These are phyloP conservation scores for Lutjanus argentimaculatus DNA, from an alignment of 2,797 vertebrate species.

Conservation along the genomic window DNA sequence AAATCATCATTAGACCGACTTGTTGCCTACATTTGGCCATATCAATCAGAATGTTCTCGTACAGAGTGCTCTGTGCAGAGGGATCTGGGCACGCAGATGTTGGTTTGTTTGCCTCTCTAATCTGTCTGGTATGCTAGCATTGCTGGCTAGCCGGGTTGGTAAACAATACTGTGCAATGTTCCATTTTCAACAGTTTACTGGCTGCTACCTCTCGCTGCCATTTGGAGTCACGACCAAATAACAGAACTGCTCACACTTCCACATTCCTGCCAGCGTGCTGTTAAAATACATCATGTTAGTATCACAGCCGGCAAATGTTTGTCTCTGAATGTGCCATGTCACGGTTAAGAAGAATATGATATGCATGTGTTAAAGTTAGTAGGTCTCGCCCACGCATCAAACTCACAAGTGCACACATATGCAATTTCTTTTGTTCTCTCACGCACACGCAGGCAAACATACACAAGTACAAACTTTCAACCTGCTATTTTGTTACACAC, in stretches of 20 bases:
- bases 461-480: conserved; percentile 16
- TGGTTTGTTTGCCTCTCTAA: conserved; percentile 25
- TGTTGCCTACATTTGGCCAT: background rate
- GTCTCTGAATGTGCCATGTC: background rate
- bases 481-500: conserved; percentile 2
- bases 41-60: conserved; percentile 27
- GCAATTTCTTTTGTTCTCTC: background rate
- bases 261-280: background rate
- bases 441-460: background rate
- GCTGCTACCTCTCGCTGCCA: conserved; percentile 12
- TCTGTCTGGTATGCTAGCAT: background rate
- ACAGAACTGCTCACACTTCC: conserved; percentile 3
- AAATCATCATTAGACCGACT: conserved; percentile 24
- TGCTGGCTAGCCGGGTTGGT: background rate
- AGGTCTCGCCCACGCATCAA: conserved; percentile 1
- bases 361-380: conserved; percentile 10
- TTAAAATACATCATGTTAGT: conserved; percentile 39
- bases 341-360: conserved; percentile 10
- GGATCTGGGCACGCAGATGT: conserved; percentile 6
- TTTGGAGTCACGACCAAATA: conserved; percentile 6
- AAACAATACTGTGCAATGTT: conserved; percentile 21
- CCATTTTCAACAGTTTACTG: conserved; percentile 28
- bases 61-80: background rate
- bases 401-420: conserved; percentile 2
- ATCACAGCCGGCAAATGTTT: conserved; percentile 34